Conservation (phyloP, 2,797 vertebrate species). For the Syndactyla subalaris region DNA sequence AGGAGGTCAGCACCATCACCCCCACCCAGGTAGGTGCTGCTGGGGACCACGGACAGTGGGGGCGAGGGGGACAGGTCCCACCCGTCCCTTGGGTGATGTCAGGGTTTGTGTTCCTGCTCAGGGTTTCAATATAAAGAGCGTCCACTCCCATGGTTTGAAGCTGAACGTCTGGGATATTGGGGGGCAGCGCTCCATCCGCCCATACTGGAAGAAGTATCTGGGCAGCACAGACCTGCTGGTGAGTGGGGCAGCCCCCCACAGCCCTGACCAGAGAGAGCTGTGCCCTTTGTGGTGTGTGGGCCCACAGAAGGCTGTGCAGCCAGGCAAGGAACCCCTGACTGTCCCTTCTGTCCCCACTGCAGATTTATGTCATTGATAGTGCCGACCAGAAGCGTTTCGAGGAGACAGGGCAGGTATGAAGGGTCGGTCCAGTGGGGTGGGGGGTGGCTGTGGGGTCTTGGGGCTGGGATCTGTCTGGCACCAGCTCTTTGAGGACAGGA, state of each 20-base stretch:
- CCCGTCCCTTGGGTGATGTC: background rate
- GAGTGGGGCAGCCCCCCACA: background rate
- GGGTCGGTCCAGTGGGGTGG: background rate
- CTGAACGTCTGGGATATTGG: conserved; percentile 92
- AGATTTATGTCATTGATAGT: conserved; percentile 93
- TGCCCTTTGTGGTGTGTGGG: background rate
- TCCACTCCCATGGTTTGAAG: conserved; percentile 88
- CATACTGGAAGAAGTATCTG: conserved; percentile 92
- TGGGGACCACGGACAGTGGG: accelerated
- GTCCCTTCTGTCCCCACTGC: conserved; percentile 1
- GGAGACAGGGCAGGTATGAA: conserved; percentile 88
- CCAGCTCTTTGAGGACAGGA: background rate
- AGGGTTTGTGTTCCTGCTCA: background rate
- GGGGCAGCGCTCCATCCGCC: conserved; percentile 88
- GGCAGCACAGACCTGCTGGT: conserved; percentile 91
- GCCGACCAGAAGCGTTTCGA: conserved; percentile 91
- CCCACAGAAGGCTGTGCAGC: background rate
- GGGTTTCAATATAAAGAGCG: conserved; percentile 92
- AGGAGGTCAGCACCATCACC: conserved; percentile 89
- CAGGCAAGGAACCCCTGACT: background rate
- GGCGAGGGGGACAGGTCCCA: background rate
- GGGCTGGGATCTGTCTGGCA: accelerated
- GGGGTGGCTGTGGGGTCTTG: background rate
- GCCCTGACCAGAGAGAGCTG: accelerated
- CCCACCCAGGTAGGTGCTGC: conserved; percentile 85